These are phyloP conservation scores for Podarcis siculus DNA, from an alignment of 2,797 vertebrate genomes.

Conservation along the genomic window DNA sequence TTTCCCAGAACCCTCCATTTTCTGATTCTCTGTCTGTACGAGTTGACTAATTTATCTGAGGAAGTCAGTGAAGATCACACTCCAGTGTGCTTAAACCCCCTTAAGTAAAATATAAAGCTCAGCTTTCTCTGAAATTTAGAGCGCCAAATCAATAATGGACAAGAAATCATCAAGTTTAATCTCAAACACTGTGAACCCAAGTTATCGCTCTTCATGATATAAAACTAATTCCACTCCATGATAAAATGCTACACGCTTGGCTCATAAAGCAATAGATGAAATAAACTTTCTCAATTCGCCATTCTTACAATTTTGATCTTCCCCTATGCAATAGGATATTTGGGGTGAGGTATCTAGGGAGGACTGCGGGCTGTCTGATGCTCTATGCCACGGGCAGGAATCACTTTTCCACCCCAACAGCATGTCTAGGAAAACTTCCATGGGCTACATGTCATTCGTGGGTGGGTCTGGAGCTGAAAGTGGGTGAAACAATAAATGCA, in stretches of 20 bases:
- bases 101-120: conserved; percentile 69
- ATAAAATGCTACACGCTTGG: conserved; percentile 65
- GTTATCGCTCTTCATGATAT: conserved; percentile 72
- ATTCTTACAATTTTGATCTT: conserved; percentile 49
- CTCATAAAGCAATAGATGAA: conserved; percentile 68
- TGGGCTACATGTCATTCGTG: too few species aligned
- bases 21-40: conserved; percentile 34
- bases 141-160: conserved; percentile 72
- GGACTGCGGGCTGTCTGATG: too few species aligned
- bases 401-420: too few species aligned
- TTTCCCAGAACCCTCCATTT: background rate
- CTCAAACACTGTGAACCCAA: conserved; percentile 61
- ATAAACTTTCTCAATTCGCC: conserved; percentile 67
- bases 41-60: conserved; percentile 65
- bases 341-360: background rate
- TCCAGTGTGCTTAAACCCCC: conserved; percentile 65
- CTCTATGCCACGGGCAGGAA: too few species aligned
- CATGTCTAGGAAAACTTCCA: too few species aligned
- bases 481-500: too few species aligned
- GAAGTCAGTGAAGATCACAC: conserved; percentile 58
- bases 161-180: conserved; percentile 73
- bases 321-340: conserved; percentile 26
- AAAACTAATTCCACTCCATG: conserved; percentile 73
- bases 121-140: conserved; percentile 62
- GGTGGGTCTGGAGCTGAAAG: too few species aligned